phyloP scores from a whole-genome alignment of 2,113 vertebrate genomes.

The Cavia aperea region DNA sequence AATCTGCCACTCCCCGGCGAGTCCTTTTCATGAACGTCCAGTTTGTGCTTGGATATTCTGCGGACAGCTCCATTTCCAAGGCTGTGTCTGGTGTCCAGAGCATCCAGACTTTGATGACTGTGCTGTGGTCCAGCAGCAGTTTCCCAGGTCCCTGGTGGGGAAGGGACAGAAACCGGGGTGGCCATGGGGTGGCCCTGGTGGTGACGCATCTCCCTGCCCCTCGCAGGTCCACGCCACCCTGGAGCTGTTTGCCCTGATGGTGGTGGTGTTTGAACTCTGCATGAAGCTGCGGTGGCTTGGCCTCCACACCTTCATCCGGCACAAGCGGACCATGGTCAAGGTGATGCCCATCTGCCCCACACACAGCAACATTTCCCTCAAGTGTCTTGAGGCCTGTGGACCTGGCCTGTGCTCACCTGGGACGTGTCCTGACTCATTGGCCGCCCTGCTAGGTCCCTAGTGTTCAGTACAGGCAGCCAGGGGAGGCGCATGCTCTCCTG shows the following conservation, averaged over 20 bases:
- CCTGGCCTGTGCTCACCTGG: fast-evolving
- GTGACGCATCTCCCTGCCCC: fast-evolving
- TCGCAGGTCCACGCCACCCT: constrained; percentile 92
- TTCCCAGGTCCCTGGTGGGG: not conserved
- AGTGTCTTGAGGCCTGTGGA: not conserved
- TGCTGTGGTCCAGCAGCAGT: not conserved
- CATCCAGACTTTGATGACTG: not conserved
- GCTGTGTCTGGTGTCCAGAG: not conserved
- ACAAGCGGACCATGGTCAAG: constrained; percentile 99
- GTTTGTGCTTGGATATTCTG: not conserved
- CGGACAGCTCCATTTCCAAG: not conserved
- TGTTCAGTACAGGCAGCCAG: too few relatives aligned
- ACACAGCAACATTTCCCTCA: fast-evolving
- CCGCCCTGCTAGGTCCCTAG: not conserved
- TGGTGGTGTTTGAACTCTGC: constrained; percentile 94
- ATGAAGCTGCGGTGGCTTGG: constrained; percentile 98
- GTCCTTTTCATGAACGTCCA: not conserved
- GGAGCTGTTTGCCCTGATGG: constrained; percentile 89
- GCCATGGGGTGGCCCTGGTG: fast-evolving
- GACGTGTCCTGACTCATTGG: not conserved
- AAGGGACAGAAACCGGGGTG: not conserved
- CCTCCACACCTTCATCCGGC: constrained; percentile 90
- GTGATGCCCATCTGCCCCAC: constrained; percentile 68
- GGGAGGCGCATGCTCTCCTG: not conserved
- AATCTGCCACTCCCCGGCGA: too few relatives aligned